Base-by-base conservation (phyloP, 2,888 invertebrate species). In the Encarsia formosa region DNA sequence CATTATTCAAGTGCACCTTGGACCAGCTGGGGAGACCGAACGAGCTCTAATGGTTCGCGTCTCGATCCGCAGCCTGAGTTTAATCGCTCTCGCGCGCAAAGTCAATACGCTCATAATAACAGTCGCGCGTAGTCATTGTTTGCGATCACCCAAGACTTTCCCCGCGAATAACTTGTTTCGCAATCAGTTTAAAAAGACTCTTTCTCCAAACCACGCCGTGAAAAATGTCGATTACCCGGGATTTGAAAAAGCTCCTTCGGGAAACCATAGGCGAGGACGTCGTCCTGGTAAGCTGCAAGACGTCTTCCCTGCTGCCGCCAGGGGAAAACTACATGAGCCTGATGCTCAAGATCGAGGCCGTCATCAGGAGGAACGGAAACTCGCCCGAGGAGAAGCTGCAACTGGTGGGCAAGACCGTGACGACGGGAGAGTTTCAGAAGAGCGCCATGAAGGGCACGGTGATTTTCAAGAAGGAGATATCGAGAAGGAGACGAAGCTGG, bases 311-410 rank as follows among this genome's bases (percentile, higher is more conserved):
- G 6, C 20, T 53, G 9, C 44, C 53, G 1, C 26, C 15, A 0
- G 82, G 83, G 1, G 83, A 83, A 59, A 82, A 83, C 63, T 83
- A 81, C 63, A 81, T 81, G 3, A 82, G 82, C 58, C 69, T 79
- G 2, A 81, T 83, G 73, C 60, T 81, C 1, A 74, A 76, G 2
- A 64, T 70, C 2, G 46, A 50, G 1, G 50, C 48, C 0, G 37
- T 57, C 16, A 59, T 69, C 4, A 61, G 57, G n/a, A 59, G 44
- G 11, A 40, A 3, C 1, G 32, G 49, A 2, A 52, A 63, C 5
- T 40, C 61, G 2, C 49, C 52, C 1, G 54, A 61, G 11, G 54
- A 63, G 18, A 70, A 77, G 56, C 59, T 81, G 15, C 61, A 77
- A 20, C 59, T 83, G 9, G 78, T 82, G 2, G 82, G 80, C 0